Percentiles rank a stretch among this genome's conserved stretches.
Evolutionary conservation across 2,888 invertebrate genomes (phyloP).

Genomic region (Xestia sexstrigata): DNA sequence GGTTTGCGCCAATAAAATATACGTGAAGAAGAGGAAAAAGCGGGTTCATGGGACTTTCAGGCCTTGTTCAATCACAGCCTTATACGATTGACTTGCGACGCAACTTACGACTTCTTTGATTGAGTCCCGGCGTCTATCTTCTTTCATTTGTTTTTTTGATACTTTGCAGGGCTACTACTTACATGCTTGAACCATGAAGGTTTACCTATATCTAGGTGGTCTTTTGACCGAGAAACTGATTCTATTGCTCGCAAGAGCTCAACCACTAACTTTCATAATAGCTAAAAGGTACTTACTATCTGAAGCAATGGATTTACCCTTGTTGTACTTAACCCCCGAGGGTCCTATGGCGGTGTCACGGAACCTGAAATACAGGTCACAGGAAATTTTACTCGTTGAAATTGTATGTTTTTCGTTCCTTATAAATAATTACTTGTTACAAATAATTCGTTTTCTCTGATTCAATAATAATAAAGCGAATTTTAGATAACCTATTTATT

Average conservation of each 20-base stretch:
- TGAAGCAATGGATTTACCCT: slow-evolving; percentile 20
- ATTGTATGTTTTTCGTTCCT: too few relatives aligned
- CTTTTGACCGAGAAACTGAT: background rate
- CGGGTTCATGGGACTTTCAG: background rate
- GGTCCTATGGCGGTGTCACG: slow-evolving; percentile 10
- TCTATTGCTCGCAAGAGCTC: background rate
- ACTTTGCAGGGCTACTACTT: background rate
- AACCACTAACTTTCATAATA: background rate
- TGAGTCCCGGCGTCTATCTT: background rate
- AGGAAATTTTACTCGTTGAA: too few relatives aligned
- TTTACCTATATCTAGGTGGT: background rate
- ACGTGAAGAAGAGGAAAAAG: slow-evolving; percentile 37
- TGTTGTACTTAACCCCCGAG: background rate
- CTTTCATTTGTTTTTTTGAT: background rate
- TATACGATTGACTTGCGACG: background rate
- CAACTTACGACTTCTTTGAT: background rate
- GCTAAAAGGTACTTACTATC: slow-evolving; percentile 7
- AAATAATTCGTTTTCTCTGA: too few relatives aligned
- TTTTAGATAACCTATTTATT: too few relatives aligned
- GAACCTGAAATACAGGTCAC: slow-evolving; percentile 5
- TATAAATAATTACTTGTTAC: too few relatives aligned
- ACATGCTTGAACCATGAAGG: background rate
- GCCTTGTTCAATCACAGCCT: slow-evolving; percentile 1
- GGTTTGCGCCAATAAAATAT: background rate
- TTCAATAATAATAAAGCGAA: too few relatives aligned